Evolutionary conservation across 2,113 vertebrate species (phyloP), one percentile per base, ranked within the genome.

Genomic region (Ailurus styani): DNA sequence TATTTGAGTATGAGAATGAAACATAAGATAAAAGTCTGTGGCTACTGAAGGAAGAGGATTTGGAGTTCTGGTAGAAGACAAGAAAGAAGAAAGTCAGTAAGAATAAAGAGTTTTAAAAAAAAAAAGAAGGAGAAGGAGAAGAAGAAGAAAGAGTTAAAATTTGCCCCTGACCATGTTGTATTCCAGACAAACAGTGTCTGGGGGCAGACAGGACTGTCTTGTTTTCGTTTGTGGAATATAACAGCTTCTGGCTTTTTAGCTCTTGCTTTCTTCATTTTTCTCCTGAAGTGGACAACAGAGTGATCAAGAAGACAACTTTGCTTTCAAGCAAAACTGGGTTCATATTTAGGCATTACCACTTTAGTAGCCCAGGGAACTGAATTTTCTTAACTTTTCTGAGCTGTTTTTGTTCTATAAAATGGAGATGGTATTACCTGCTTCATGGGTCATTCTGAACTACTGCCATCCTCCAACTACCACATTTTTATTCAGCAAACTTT

Each of bases 181-280:
- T 5, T 34, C 6, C 23, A 20, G 21, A 20, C 72, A 70, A 40
- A 57, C 3, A 1, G 55, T 10, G 5, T 27, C 18, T 40, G 20
- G 5, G 37, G 55, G 1, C 20, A 21, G 23, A 47, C 21, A 50
- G 47, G 60, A 25, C 12, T 21, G 21, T 18, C n/a, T 54, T 57
- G 45, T 29, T 66, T 72, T 70, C 45, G 21, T 68, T 15, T 93
- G 47, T 79, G 20, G 23, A 37, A 34, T 90, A 70, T 27, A 64
- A 27, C 55, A 52, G 12, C 21, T 40, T 75, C 70, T 42, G 31
- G 31, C 23, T 31, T 66, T 81, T 78, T 54, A 78, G n/a, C 55
- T 82, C 31, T 94, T 94, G 34, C 72, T 95, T 60, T 66, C n/a
- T 18, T 50, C 6, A 5, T 27, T 94, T 87, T 94, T 73, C 72